These are phyloP conservation scores for Cryptotis parvus DNA, from an alignment of 2,113 vertebrate genomes.

Conservation along the genomic window DNA sequence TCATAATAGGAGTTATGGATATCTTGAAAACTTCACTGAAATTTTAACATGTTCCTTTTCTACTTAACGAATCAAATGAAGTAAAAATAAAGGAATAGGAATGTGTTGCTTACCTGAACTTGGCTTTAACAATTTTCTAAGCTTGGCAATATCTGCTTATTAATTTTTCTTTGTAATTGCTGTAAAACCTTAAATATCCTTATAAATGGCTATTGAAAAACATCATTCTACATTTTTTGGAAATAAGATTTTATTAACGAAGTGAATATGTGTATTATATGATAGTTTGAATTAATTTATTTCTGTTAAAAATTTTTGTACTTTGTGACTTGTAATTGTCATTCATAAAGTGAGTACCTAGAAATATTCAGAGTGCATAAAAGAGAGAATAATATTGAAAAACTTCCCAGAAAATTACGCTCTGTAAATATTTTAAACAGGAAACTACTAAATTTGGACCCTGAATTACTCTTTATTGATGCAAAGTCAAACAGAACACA, in stretches of 20 bases:
- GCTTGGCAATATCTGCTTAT: not conserved
- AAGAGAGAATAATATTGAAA: not conserved
- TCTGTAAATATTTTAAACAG: conserved; percentile 1
- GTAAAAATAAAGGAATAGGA: not conserved
- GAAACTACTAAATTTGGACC: not conserved
- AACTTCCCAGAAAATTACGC: not conserved
- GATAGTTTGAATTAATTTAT: conserved; percentile 27
- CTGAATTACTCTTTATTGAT: not conserved
- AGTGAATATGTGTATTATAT: not conserved
- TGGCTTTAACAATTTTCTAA: not conserved
- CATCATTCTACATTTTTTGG: not conserved
- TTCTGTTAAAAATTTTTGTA: not conserved
- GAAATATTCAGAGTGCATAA: not conserved
- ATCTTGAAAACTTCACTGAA: not conserved
- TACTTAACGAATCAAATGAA: not conserved
- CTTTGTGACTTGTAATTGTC: conserved; percentile 37
- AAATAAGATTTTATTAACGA: not conserved
- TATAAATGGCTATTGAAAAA: not conserved
- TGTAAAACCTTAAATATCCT: not conserved
- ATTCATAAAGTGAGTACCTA: conserved; percentile 36
- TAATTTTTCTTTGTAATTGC: not conserved
- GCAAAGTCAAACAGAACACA: not conserved
- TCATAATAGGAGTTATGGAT: not conserved
- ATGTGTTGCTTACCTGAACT: not conserved
- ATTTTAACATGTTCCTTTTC: not conserved